Conservation (phyloP, 2,888 invertebrate species). For the Leucozona laternaria region DNA sequence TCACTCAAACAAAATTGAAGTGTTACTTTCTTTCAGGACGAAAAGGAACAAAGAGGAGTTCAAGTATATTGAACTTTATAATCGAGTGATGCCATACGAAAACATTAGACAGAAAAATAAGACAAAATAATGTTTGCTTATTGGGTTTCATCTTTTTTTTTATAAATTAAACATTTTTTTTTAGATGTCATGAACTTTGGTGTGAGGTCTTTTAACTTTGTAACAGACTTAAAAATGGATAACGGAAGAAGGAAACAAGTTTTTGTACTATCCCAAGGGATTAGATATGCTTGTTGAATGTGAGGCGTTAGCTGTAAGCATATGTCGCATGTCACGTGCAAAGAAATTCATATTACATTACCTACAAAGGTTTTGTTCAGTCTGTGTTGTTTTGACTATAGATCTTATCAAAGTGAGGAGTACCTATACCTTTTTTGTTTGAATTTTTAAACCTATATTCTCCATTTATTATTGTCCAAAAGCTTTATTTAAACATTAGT, state of each 20-base stretch:
- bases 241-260: conserved; percentile 22
- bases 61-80: conserved; percentile 28
- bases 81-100: conserved; percentile 21
- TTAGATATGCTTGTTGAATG: neutral
- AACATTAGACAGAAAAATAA: conserved; percentile 18
- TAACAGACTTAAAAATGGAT: neutral
- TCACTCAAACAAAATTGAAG: conserved; percentile 7
- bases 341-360: neutral
- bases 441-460: too few relatives aligned
- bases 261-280: neutral
- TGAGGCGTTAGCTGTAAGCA: neutral
- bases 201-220: conserved; percentile 3
- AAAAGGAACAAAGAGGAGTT: neutral
- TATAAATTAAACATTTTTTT: neutral
- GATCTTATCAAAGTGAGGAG: too few relatives aligned
- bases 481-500: too few relatives aligned
- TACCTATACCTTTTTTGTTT: too few relatives aligned
- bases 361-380: neutral
- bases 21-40: conserved; percentile 9
- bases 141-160: conserved; percentile 22
- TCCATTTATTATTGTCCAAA: too few relatives aligned
- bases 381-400: too few relatives aligned
- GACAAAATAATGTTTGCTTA: neutral
- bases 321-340: neutral
- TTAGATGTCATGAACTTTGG: conserved; percentile 25